Conservation (phyloP, 2,113 vertebrate species). For the Maccullochella peelii region DNA sequence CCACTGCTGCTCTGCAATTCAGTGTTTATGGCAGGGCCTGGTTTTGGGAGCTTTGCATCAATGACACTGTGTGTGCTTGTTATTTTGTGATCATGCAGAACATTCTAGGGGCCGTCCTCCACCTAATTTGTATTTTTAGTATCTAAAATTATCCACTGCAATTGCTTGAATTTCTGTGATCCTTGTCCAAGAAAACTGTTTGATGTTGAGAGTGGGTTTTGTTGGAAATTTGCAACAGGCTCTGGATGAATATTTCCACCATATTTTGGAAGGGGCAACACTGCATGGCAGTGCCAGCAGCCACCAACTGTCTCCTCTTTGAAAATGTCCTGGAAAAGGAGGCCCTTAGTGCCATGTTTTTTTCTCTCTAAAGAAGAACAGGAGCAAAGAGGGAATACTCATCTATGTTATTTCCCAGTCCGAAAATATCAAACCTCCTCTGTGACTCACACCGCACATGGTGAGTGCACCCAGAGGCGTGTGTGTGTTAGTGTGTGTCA, state of each 20-base stretch:
- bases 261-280: conserved; percentile 53
- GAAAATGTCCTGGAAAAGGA: conserved; percentile 70
- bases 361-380: conserved; percentile 4
- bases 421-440: conserved; percentile 52
- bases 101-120: conserved; percentile 20
- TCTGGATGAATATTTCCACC: conserved; percentile 45
- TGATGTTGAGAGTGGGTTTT: conserved; percentile 59
- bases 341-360: conserved; percentile 20
- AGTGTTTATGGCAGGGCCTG: background rate
- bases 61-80: conserved; percentile 1
- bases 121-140: conserved; percentile 58
- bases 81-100: conserved; percentile 32
- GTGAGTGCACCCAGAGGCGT: conserved; percentile 46
- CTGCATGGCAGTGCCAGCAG: conserved; percentile 49
- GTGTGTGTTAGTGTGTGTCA: conserved; percentile 19
- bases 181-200: conserved; percentile 62
- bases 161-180: conserved; percentile 64
- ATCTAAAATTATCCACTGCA: conserved; percentile 56
- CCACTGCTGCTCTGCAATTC: too few species aligned
- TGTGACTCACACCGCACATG: conserved; percentile 56
- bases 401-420: conserved; percentile 29
- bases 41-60: conserved; percentile 7
- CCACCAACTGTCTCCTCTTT: conserved; percentile 73
- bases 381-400: conserved; percentile 40
- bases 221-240: conserved; percentile 52